Evolutionary conservation across 2,113 vertebrate genomes (phyloP).

Genomic region (Mugil cephalus): DNA sequence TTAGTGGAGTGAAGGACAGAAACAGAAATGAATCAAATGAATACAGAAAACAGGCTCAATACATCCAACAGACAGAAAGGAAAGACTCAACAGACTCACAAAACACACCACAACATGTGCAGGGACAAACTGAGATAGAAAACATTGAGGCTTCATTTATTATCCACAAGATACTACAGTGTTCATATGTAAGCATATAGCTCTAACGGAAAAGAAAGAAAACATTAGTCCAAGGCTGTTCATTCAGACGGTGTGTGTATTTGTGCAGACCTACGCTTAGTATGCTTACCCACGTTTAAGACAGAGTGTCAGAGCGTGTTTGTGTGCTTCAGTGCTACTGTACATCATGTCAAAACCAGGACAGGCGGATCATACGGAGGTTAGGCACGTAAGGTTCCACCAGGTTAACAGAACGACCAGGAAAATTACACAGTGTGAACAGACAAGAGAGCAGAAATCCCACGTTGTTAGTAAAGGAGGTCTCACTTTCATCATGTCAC

Average conservation of each 20-base stretch:
- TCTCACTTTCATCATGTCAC: slow-evolving; percentile 43
- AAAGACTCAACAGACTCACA: slow-evolving; percentile 1
- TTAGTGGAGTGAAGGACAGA: slow-evolving; percentile 28
- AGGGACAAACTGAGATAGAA: not conserved
- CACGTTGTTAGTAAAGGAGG: slow-evolving; percentile 18
- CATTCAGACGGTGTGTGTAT: slow-evolving; percentile 8
- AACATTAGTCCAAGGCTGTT: slow-evolving; percentile 42
- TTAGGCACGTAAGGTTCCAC: slow-evolving; percentile 51
- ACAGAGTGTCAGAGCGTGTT: not conserved
- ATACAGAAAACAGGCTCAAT: not conserved
- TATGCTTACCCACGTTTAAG: slow-evolving; percentile 5
- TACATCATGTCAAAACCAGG: slow-evolving; percentile 41
- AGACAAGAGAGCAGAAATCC: slow-evolving; percentile 19
- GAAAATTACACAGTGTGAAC: slow-evolving; percentile 22
- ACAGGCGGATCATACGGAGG: slow-evolving; percentile 58
- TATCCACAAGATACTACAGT: not conserved
- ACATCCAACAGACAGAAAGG: slow-evolving; percentile 29
- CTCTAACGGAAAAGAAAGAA: not conserved
- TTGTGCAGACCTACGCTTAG: not conserved
- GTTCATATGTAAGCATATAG: not conserved
- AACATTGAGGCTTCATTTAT: not conserved
- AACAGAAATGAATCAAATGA: slow-evolving; percentile 43
- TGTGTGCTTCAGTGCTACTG: slow-evolving; percentile 17
- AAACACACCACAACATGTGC: slow-evolving; percentile 21
- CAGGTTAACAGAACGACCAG: slow-evolving; percentile 58